A percentile compares a stretch with the other conserved stretches of the same genome.
Evolutionary conservation across 2,797 vertebrate species (phyloP).

Genomic region (Paedocypris micromegethes): DNA sequence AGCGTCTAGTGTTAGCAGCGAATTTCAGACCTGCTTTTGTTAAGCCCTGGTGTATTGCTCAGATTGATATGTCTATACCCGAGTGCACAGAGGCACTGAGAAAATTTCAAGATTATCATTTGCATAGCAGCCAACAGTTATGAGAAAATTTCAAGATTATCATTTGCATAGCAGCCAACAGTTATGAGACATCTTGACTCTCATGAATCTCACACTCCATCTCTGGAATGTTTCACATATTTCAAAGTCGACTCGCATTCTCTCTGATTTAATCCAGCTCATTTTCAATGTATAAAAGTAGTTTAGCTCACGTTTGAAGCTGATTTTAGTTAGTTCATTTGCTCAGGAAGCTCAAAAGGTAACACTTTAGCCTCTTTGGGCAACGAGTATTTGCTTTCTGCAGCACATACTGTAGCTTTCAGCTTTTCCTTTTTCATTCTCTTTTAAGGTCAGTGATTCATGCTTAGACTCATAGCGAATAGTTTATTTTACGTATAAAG

Average conservation of each 20-base stretch:
- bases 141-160: too few relatives aligned
- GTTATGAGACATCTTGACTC: too few relatives aligned
- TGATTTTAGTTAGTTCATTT: not conserved
- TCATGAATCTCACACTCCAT: too few relatives aligned
- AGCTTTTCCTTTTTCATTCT: slow-evolving; percentile 26
- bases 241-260: too few relatives aligned
- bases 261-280: not conserved
- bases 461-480: slow-evolving; percentile 29
- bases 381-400: slow-evolving; percentile 4
- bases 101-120: not conserved
- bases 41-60: not conserved
- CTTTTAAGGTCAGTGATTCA: slow-evolving; percentile 34
- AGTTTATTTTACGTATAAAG: slow-evolving; percentile 11
- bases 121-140: too few relatives aligned
- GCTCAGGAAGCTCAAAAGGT: too few relatives aligned
- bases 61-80: slow-evolving; percentile 4
- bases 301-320: not conserved
- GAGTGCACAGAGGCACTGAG: not conserved
- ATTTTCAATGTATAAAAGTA: too few relatives aligned
- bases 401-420: slow-evolving; percentile 20
- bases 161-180: too few relatives aligned
- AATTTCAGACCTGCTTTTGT: slow-evolving; percentile 3
- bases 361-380: slow-evolving; percentile 9
- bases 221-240: too few relatives aligned
- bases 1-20: slow-evolving; percentile 41